Conservation (phyloP, 2,113 vertebrate species). For the Cyprinodon variegatus region DNA sequence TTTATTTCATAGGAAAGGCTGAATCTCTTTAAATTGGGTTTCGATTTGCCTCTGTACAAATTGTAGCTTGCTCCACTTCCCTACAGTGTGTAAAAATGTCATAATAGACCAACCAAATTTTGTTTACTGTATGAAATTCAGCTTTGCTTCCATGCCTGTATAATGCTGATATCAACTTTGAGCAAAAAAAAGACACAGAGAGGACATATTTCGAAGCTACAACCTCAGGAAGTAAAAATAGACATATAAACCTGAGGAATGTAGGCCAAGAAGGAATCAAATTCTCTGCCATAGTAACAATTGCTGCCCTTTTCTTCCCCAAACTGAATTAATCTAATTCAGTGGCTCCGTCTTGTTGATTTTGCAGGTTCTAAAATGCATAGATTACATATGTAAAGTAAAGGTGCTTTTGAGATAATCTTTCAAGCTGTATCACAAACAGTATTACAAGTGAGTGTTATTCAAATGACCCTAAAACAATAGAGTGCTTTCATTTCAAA, state of each 20-base stretch:
- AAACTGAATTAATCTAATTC: background rate
- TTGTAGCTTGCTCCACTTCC: background rate
- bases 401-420: background rate
- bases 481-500: constrained; percentile 1
- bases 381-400: background rate
- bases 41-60: background rate
- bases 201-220: background rate
- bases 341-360: background rate
- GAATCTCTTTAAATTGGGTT: background rate
- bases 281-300: background rate
- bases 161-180: background rate
- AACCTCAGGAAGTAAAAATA: background rate
- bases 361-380: background rate
- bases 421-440: background rate
- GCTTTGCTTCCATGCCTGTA: background rate
- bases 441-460: constrained; percentile 8
- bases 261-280: constrained; percentile 1
- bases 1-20: background rate
- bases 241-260: background rate
- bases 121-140: background rate
- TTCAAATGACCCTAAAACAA: background rate
- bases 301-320: background rate
- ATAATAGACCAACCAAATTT: background rate
- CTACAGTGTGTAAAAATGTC: background rate
- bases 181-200: background rate